Conservation (phyloP, 1,140 invertebrate genomes). For the Agrypnia vestita region DNA sequence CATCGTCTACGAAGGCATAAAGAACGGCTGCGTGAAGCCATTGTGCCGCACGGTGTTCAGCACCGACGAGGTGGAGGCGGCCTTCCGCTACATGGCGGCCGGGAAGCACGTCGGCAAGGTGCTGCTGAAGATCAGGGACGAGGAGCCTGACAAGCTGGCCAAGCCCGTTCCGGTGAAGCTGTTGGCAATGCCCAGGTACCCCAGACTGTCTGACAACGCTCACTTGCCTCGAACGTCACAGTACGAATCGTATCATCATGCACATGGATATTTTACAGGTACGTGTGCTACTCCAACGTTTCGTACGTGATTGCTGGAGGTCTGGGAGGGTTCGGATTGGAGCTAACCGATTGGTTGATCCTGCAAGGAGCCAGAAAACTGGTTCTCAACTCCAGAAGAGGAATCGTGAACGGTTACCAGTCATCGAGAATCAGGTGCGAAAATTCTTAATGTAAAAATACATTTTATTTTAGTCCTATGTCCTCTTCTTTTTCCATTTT, state of each 20-base stretch:
- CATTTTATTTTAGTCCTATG: too few species aligned
- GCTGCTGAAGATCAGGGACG: conserved; percentile 79
- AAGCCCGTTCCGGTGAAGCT: conserved; percentile 64
- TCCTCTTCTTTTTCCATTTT: too few species aligned
- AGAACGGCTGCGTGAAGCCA: conserved; percentile 78
- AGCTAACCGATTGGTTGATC: conserved; percentile 90
- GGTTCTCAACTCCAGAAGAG: conserved; percentile 85
- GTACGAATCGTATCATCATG: too few species aligned
- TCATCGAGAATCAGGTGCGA: conserved; percentile 74
- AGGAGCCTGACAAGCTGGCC: conserved; percentile 66
- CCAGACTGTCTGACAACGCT: too few species aligned
- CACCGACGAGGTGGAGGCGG: conserved; percentile 77
- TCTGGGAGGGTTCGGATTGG: conserved; percentile 93
- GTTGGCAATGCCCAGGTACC: conserved; percentile 71
- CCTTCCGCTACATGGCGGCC: conserved; percentile 84
- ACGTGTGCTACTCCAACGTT: conserved; percentile 68
- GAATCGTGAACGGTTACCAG: conserved; percentile 88
- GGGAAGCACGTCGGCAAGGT: conserved; percentile 94
- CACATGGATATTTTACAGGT: conserved; percentile 57
- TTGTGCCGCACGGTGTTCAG: conserved; percentile 76
- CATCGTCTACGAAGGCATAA: conserved; percentile 76
- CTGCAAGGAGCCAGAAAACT: conserved; percentile 85
- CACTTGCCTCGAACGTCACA: too few species aligned
- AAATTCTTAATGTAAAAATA: neutral
- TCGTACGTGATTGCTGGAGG: conserved; percentile 81